Evolutionary conservation across 2,888 invertebrate genomes (phyloP).

Genomic region (Brachyptera risi): DNA sequence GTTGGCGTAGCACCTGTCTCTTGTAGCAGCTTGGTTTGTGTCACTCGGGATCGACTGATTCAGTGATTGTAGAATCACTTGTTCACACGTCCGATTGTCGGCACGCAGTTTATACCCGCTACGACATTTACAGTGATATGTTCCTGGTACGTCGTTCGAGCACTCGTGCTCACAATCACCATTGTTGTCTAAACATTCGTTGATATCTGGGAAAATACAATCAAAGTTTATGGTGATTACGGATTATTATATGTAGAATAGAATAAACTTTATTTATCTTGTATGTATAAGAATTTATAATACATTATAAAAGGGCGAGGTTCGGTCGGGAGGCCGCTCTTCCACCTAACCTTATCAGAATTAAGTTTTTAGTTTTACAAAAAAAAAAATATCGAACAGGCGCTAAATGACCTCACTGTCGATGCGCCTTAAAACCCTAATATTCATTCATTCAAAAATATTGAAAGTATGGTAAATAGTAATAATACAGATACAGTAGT

Average conservation of each 20-base stretch:
- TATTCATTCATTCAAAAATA: too few relatives aligned
- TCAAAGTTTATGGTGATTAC: slow-evolving; percentile 59
- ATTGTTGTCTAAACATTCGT: slow-evolving; percentile 54
- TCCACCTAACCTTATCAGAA: too few relatives aligned
- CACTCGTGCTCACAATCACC: slow-evolving; percentile 63
- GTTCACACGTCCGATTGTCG: slow-evolving; percentile 57
- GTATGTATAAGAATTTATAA: too few relatives aligned
- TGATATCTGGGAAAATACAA: slow-evolving; percentile 52
- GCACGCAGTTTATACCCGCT: slow-evolving; percentile 51
- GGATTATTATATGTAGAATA: slow-evolving; percentile 51
- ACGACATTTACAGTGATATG: slow-evolving; percentile 57
- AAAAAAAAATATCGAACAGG: too few relatives aligned
- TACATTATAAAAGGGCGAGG: too few relatives aligned
- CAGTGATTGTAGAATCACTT: slow-evolving; percentile 35
- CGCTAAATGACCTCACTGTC: too few relatives aligned
- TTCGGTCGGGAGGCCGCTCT: too few relatives aligned
- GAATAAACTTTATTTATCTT: too few relatives aligned
- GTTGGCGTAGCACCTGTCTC: slow-evolving; percentile 56
- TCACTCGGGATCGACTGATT: slow-evolving; percentile 17
- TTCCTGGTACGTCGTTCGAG: slow-evolving; percentile 57
- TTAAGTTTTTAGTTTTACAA: too few relatives aligned
- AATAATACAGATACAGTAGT: too few relatives aligned
- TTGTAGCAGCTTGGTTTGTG: slow-evolving; percentile 38
- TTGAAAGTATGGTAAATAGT: too few relatives aligned
- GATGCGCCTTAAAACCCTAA: too few relatives aligned